Evolutionary conservation across 2,797 vertebrate genomes (phyloP).

Genomic region (Eulemur albifrons): DNA sequence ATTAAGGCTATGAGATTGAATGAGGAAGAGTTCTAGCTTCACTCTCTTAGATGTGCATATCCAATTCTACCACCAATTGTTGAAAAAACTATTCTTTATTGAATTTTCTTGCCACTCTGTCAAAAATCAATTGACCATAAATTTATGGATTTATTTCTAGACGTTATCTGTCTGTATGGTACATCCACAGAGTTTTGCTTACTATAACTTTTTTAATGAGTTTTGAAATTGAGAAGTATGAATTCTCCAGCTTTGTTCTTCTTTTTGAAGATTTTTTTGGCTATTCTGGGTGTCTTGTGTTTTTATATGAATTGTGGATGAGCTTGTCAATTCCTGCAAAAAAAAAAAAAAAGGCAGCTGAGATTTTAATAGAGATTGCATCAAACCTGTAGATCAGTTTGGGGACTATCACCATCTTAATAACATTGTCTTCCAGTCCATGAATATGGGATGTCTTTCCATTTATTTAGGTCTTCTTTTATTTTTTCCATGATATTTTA

Average conservation of each 20-base stretch:
- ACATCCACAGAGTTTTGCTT: not conserved
- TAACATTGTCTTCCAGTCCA: not conserved
- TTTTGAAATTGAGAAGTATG: not conserved
- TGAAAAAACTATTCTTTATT: not conserved
- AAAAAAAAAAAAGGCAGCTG: not conserved
- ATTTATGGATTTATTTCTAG: not conserved
- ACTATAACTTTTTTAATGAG: not conserved
- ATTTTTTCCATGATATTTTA: not conserved
- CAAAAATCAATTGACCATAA: not conserved
- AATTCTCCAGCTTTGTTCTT: not conserved
- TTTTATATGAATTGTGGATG: slow-evolving; percentile 20
- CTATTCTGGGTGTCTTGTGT: not conserved
- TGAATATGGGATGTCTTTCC: not conserved
- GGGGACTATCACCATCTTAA: not conserved
- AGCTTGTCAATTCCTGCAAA: not conserved
- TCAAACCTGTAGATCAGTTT: not conserved
- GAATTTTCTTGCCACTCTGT: not conserved
- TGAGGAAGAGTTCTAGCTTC: not conserved
- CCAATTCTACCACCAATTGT: not conserved
- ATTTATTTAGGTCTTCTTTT: slow-evolving; percentile 4
- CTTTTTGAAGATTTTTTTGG: not conserved
- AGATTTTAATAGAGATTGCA: not conserved
- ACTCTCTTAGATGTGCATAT: not conserved
- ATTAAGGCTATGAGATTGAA: not conserved
- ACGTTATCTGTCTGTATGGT: not conserved